Conservation (phyloP, 1,140 invertebrate species). For the Apis laboriosa region DNA sequence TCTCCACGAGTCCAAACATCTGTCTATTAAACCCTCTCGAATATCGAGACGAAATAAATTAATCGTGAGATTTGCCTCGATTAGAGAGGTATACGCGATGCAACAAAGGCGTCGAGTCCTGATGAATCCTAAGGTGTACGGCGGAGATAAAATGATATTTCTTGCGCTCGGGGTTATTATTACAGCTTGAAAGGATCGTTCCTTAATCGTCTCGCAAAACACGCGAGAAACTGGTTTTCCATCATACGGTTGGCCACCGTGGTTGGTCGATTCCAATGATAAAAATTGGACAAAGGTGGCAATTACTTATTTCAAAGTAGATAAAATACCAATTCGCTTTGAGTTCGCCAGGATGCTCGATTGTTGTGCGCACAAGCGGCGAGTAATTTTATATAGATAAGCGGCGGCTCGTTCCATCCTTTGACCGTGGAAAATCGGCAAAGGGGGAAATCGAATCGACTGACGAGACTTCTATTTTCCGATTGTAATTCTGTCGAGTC, state of each 20-base stretch:
- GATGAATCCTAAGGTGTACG: background rate
- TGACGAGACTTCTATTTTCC: too few species aligned
- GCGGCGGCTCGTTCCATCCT: background rate
- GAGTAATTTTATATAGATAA: background rate
- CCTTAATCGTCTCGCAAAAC: background rate
- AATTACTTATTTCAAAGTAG: background rate
- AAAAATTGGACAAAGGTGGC: background rate
- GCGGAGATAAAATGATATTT: background rate
- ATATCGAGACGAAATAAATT: background rate
- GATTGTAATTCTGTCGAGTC: too few species aligned
- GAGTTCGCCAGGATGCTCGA: background rate
- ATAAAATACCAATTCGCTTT: background rate
- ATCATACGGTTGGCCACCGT: too few species aligned
- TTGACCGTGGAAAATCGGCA: background rate
- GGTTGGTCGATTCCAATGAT: background rate
- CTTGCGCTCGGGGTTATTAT: background rate
- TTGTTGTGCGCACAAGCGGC: background rate
- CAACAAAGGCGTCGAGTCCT: background rate
- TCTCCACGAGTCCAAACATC: background rate
- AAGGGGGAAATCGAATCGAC: background rate
- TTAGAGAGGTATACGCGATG: background rate
- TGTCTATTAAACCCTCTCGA: background rate
- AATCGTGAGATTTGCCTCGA: background rate
- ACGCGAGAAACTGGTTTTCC: conserved; percentile 13
- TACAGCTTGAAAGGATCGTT: background rate